Percentiles rank a stretch among this genome's conserved stretches.
Conservation (phyloP, 2,797 vertebrate genomes). For the Danio jaintianensis region DNA sequence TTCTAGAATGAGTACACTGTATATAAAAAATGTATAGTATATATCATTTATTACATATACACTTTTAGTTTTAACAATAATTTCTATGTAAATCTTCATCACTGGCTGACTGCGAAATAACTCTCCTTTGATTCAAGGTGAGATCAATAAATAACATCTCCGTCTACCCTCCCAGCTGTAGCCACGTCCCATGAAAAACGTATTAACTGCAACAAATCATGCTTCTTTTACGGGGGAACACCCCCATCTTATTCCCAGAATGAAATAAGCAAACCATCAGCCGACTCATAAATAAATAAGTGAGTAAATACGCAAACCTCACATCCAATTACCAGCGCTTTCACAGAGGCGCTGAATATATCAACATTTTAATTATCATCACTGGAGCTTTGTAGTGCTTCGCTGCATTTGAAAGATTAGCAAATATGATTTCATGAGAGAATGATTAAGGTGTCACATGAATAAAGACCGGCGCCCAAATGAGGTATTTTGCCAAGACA, state of each 20-base stretch:
- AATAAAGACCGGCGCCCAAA: conserved; percentile 10
- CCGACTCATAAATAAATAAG: conserved; percentile 66
- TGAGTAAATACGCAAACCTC: conserved; percentile 63
- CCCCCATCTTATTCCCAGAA: conserved; percentile 68
- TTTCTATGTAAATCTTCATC: conserved; percentile 47
- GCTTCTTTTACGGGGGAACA: conserved; percentile 38
- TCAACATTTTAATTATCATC: conserved; percentile 51
- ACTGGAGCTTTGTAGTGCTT: conserved; percentile 45
- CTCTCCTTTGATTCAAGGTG: conserved; percentile 60
- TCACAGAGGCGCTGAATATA: conserved; percentile 61
- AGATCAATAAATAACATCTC: conserved; percentile 42
- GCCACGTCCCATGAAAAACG: conserved; percentile 38
- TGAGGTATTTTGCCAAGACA: conserved; percentile 19
- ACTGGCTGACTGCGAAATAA: conserved; percentile 68
- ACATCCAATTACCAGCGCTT: conserved; percentile 68
- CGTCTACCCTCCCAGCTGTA: conserved; percentile 13
- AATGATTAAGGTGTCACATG: conserved; percentile 26
- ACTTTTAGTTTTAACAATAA: too few relatives aligned
- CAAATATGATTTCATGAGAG: conserved; percentile 49
- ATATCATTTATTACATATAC: too few relatives aligned
- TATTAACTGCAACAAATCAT: conserved; percentile 59
- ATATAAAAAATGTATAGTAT: too few relatives aligned
- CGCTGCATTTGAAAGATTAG: conserved; percentile 48
- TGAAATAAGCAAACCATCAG: conserved; percentile 67
- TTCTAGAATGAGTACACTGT: too few relatives aligned